phyloP scores from a whole-genome alignment of 2,113 vertebrate genomes.

The Mellivora capensis region DNA sequence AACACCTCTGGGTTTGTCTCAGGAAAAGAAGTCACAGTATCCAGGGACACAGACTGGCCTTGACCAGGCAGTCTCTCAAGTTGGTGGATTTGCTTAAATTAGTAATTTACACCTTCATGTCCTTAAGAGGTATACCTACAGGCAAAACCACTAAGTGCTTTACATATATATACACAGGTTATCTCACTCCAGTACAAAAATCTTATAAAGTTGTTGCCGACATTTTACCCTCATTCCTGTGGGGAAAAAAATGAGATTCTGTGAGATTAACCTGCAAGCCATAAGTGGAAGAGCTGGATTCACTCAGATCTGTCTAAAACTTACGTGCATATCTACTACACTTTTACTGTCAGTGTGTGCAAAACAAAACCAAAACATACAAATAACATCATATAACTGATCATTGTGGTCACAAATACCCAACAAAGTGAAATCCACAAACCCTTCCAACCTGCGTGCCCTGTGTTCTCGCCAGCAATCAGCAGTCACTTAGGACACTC shows the following conservation, averaged over 20 bases:
- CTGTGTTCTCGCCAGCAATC: not conserved
- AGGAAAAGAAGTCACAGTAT: not conserved
- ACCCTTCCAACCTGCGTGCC: not conserved
- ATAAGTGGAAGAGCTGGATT: not conserved
- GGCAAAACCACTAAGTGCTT: not conserved
- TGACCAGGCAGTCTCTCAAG: not conserved
- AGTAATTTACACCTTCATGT: not conserved
- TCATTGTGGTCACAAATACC: not conserved
- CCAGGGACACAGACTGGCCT: not conserved
- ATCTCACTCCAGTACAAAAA: not conserved
- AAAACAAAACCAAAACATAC: not conserved
- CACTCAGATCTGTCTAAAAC: not conserved
- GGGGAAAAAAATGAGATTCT: not conserved
- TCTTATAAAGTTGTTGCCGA: not conserved
- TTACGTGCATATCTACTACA: not conserved
- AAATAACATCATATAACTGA: not conserved
- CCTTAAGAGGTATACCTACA: not conserved
- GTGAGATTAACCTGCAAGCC: not conserved
- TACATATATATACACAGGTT: not conserved
- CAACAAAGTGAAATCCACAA: not conserved
- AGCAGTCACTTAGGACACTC: not conserved
- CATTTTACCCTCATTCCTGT: not conserved
- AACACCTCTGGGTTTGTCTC: not conserved
- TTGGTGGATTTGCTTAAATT: not conserved
- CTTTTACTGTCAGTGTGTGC: not conserved